phyloP scores from a whole-genome alignment of 2,797 vertebrate genomes.

The Manis javanica region DNA sequence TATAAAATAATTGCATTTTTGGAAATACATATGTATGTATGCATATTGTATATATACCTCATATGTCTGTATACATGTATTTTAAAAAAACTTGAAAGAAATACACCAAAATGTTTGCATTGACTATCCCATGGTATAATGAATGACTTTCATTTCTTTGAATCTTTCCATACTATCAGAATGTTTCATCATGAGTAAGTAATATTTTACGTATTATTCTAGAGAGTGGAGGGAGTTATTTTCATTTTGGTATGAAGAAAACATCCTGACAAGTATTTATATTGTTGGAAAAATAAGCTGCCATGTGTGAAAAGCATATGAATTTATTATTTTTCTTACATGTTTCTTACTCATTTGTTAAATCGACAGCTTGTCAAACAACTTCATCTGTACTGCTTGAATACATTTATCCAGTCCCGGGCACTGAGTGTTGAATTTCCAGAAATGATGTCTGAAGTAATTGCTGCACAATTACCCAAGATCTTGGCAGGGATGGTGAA shows the following conservation, averaged over 20 bases:
- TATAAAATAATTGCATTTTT: constrained; percentile 43
- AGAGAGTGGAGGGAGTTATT: neutral
- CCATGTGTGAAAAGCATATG: neutral
- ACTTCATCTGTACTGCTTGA: constrained; percentile 97
- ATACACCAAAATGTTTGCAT: neutral
- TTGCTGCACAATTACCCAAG: constrained; percentile 97
- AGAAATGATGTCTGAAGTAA: constrained; percentile 99
- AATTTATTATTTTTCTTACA: constrained; percentile 57
- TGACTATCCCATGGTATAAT: neutral
- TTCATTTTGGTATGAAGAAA: constrained; percentile 28
- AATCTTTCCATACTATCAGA: neutral
- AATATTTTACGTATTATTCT: neutral
- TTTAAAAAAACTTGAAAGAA: neutral
- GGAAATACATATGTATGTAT: neutral
- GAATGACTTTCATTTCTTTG: neutral
- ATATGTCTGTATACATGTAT: neutral
- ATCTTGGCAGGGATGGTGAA: constrained; percentile 99
- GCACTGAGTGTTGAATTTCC: constrained; percentile 97
- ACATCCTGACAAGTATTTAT: neutral
- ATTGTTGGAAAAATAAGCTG: constrained; percentile 30
- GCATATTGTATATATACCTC: neutral
- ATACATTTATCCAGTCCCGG: constrained; percentile 97
- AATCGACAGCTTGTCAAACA: constrained; percentile 96
- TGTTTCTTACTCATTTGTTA: constrained; percentile 57
- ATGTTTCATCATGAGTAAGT: neutral